Evolutionary conservation across 1,140 invertebrate species (phyloP), one percentile per base, ranked within the genome.

Genomic region (Goniozus legneri): DNA sequence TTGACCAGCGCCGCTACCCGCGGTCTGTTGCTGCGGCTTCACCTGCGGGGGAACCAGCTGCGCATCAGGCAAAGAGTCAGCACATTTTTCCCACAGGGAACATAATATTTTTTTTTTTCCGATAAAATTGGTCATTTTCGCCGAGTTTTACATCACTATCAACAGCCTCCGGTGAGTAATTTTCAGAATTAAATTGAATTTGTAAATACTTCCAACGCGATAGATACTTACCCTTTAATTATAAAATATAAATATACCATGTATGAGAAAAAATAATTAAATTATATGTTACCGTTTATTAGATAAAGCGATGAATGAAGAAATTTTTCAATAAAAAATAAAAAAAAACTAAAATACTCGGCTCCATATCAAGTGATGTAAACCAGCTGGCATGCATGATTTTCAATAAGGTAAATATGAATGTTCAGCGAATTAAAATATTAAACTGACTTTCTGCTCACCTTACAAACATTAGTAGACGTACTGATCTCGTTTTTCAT

Each of bases 381-480:
- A 66, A 47, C 48, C 31, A 13, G 6, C 36, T 50, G 33, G 21
- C 54, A 52, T 62, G 54, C 54, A 54, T 24, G 36, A 50, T 45
- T 12, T 7, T 27, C 6, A 27, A 7, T 27, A 27, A 27, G 24
- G 24, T 6, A 7, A 12, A 27, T 7, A 27, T 27, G 19, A 58
- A 50, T 58, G 52, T 49, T 52, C 41, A n/a, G n/a, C n/a, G n/a
- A n/a, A n/a, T n/a, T n/a, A n/a, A n/a, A n/a, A n/a, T n/a, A n/a
- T n/a, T n/a, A n/a, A n/a, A n/a, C n/a, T n/a, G n/a, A n/a, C n/a
- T n/a, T n/a, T n/a, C n/a, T 61, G 52, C 79, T 81, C 61, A 87
- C 84, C 77, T 86, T 85, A 74, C 85, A 87, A 32, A 86, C 84
- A 69, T 87, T 87, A 39, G 81, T 83, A 19, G 79, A 77, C 8